Evolutionary conservation across 2,797 vertebrate genomes (phyloP), one percentile per base, ranked within the genome.

Genomic region (Momotus momota): DNA sequence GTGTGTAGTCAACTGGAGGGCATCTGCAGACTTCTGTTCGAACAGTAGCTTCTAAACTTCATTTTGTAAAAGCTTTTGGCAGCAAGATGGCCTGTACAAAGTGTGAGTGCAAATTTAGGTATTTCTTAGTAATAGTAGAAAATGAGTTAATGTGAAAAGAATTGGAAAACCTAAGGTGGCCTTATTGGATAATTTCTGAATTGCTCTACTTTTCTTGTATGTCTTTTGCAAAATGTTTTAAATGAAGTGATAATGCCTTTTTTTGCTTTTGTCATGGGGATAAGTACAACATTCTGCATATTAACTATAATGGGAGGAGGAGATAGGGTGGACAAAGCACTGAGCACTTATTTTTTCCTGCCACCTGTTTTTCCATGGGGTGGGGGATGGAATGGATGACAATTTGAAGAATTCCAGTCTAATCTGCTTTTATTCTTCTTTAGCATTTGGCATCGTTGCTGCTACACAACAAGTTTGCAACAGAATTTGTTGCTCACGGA

Each of bases 401-500:
- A 52, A 12, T 62, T 45, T 73, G 41, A 82, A 75, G 45, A 85
- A 57, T 94, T 91, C 45, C 20, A 20, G 48, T n/a, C 45, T 98
- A 83, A 97, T 54, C 43, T 78, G 55, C 38, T 75, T 90, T 95
- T 78, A 27, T 96, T 61, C 35, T 74, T 60, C 55, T 92, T n/a
- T 96, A 99, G 99, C 99, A 99, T 95, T 97, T 99, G 90, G 99
- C 99, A 29, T 99, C 99, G 33, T 97, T 99, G 94, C 98, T 99
- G 91, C 98, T 99, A 64, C 99, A 99, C 97, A 99, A 99, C 97
- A 99, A 99, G 97, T 99, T 99, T 98, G 99, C 99, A 35, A 99
- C 99, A 0, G 99, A 99, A 97, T 99, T 99, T 98, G 99, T 99
- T 91, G 99, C 99, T 60, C 99, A 99, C n/a, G 99, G 99, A 57